These are phyloP conservation scores for Pagetopsis macropterus DNA, from an alignment of 2,797 vertebrate genomes.

Conservation along the genomic window DNA sequence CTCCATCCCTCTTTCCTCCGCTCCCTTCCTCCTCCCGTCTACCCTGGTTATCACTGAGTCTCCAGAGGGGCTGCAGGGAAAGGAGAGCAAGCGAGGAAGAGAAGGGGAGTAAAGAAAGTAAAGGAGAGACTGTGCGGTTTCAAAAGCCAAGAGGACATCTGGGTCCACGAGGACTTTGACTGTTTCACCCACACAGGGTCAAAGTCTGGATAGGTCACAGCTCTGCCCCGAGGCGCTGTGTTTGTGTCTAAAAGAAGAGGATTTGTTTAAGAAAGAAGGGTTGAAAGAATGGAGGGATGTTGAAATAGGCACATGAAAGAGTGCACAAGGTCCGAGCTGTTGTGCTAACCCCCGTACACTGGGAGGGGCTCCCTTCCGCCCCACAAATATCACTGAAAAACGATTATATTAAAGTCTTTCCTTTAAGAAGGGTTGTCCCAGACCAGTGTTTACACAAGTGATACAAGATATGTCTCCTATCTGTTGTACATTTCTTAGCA, in stretches of 20 bases:
- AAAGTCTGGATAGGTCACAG: slow-evolving; percentile 60
- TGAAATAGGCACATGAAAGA: slow-evolving; percentile 72
- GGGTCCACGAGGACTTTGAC: slow-evolving; percentile 60
- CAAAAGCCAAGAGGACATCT: slow-evolving; percentile 66
- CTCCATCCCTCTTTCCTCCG: slow-evolving; percentile 62
- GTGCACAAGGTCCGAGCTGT: slow-evolving; percentile 72
- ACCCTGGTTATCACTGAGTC: slow-evolving; percentile 78
- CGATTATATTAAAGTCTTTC: slow-evolving; percentile 29
- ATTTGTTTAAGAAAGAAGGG: slow-evolving; percentile 68
- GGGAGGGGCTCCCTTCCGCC: slow-evolving; percentile 51
- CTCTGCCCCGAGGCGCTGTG: slow-evolving; percentile 32
- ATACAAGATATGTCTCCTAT: neutral
- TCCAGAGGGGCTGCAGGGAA: slow-evolving; percentile 71
- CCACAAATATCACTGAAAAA: slow-evolving; percentile 46
- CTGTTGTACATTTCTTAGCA: neutral
- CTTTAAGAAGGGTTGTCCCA: slow-evolving; percentile 1
- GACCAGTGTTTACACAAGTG: neutral
- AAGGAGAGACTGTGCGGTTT: slow-evolving; percentile 55
- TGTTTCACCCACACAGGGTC: slow-evolving; percentile 71
- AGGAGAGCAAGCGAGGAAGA: slow-evolving; percentile 53
- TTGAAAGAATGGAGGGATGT: slow-evolving; percentile 54
- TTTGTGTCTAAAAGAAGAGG: slow-evolving; percentile 54
- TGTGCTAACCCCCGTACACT: slow-evolving; percentile 67
- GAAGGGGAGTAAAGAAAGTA: slow-evolving; percentile 47
- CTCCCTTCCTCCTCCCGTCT: slow-evolving; percentile 77